Conservation (phyloP, 2,113 vertebrate genomes). For the Lethenteron camtschaticum region DNA sequence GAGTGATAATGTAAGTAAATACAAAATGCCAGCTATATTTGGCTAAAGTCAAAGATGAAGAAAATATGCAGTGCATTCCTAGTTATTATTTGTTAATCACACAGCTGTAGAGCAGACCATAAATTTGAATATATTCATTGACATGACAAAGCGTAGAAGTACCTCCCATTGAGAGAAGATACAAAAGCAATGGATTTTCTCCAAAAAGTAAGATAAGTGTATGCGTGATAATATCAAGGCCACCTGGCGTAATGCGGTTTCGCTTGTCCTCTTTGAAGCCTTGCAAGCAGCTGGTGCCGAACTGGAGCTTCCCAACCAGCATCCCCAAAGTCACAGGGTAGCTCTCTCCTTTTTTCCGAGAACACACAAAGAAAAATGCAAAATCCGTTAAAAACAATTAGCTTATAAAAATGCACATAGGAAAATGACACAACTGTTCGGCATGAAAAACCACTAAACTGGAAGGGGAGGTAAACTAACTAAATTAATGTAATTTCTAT, state of each 20-base stretch:
- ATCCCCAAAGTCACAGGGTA: constrained; percentile 64
- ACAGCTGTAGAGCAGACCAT: not conserved
- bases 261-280: constrained; percentile 95
- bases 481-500: too few species aligned
- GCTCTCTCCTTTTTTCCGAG: constrained; percentile 17
- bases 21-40: too few species aligned
- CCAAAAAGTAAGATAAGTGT: too few species aligned
- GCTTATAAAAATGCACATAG: too few species aligned
- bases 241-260: constrained; percentile 70
- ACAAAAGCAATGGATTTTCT: not conserved
- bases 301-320: constrained; percentile 62
- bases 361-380: too few species aligned
- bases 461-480: too few species aligned
- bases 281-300: constrained; percentile 65
- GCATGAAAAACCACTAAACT: too few species aligned
- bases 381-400: too few species aligned
- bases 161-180: not conserved
- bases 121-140: not conserved
- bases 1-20: too few species aligned
- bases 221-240: constrained; percentile 1
- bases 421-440: too few species aligned
- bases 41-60: not conserved
- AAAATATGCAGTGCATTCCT: not conserved
- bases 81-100: not conserved
- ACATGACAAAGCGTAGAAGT: not conserved